A percentile compares a stretch with the other conserved stretches of the same genome.
phyloP scores from a whole-genome alignment of 2,797 vertebrate genomes.

The Enteromius treurensis region DNA sequence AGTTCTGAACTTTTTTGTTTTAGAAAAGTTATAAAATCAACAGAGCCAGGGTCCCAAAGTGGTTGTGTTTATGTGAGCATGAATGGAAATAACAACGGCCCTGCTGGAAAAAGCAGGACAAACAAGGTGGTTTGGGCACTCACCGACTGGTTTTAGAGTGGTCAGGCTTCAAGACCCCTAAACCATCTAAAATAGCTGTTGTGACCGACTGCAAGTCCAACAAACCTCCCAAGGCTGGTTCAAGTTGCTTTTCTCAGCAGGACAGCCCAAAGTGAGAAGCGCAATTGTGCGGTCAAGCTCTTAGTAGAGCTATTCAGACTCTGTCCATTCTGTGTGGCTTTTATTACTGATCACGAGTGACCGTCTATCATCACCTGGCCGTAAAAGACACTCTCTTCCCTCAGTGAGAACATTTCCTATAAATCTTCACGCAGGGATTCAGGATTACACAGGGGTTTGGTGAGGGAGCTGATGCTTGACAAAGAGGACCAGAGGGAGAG shows the following conservation, averaged over 20 bases:
- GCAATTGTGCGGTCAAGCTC: slow-evolving; percentile 5
- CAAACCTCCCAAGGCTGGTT: not conserved
- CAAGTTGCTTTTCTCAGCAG: slow-evolving; percentile 28
- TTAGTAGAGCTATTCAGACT: slow-evolving; percentile 27
- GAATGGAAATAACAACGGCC: not conserved
- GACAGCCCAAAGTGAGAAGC: slow-evolving; percentile 13
- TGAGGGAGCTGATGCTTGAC: slow-evolving; percentile 43
- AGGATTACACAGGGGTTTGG: slow-evolving; percentile 31
- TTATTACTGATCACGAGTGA: slow-evolving; percentile 38
- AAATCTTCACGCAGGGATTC: slow-evolving; percentile 37
- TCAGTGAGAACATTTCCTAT: slow-evolving; percentile 8
- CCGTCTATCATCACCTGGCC: slow-evolving; percentile 37
- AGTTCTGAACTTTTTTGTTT: no score
- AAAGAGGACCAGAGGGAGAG: slow-evolving; percentile 52
- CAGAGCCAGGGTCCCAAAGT: not conserved
- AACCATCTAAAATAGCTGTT: not conserved
- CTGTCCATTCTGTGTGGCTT: slow-evolving; percentile 24
- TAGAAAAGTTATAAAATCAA: not conserved
- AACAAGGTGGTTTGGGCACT: not conserved
- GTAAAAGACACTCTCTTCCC: slow-evolving; percentile 33
- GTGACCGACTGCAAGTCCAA: not conserved
- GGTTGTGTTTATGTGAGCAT: not conserved
- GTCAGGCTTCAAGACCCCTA: not conserved
- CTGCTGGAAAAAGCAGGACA: not conserved
- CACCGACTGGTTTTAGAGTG: not conserved